Evolutionary conservation across 2,797 vertebrate species (phyloP).

Genomic region (Coregonus ussuriensis): DNA sequence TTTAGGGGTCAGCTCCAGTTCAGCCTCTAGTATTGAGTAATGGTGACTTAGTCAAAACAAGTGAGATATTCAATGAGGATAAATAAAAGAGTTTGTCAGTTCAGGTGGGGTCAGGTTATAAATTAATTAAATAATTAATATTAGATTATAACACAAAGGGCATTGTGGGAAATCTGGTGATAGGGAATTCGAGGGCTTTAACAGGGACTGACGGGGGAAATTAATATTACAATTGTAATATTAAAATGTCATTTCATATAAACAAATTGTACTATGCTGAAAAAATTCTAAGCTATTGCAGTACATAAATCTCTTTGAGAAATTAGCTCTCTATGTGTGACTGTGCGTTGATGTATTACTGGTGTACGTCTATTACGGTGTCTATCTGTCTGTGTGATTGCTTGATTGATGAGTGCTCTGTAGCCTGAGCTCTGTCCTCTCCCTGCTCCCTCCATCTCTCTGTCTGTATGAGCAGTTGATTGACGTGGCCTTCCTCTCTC

Average conservation of each 20-base stretch:
- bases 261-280: not conserved
- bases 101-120: slow-evolving; percentile 37
- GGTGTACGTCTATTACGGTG: not conserved
- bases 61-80: slow-evolving; percentile 54
- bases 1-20: slow-evolving; percentile 69
- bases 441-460: not conserved
- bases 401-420: slow-evolving; percentile 13
- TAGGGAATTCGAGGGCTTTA: not conserved
- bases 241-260: not conserved
- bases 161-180: not conserved
- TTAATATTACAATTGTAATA: not conserved
- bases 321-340: not conserved
- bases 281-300: not conserved
- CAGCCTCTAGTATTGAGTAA: slow-evolving; percentile 64
- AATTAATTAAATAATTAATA: slow-evolving; percentile 19
- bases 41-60: slow-evolving; percentile 71
- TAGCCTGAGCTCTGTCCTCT: not conserved
- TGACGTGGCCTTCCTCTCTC: not conserved
- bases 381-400: not conserved
- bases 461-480: not conserved
- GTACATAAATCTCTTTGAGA: not conserved
- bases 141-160: not conserved
- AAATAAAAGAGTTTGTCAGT: slow-evolving; percentile 42
- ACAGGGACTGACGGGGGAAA: not conserved
- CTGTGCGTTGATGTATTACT: not conserved